A percentile compares a stretch with the other conserved stretches of the same genome.
Evolutionary conservation across 2,113 vertebrate species (phyloP).

Genomic region (Cynocephalus volans): DNA sequence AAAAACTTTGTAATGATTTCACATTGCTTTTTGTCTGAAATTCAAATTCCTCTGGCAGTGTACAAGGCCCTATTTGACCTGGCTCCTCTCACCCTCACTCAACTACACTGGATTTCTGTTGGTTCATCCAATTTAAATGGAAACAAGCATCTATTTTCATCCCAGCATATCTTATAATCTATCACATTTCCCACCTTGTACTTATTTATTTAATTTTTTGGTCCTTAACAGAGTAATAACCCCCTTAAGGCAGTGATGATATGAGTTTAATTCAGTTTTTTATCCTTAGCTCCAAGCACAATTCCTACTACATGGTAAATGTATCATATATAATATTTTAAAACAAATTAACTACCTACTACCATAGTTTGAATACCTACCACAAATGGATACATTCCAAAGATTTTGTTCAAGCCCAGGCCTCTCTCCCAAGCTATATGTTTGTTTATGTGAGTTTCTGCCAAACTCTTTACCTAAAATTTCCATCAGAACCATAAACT

Average conservation of each 20-base stretch:
- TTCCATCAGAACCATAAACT: neutral
- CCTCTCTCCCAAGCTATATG: neutral
- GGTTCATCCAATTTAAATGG: neutral
- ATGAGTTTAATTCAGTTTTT: neutral
- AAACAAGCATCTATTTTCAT: neutral
- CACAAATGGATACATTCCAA: neutral
- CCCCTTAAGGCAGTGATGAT: neutral
- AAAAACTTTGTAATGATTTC: neutral
- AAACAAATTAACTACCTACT: neutral
- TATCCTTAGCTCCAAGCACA: neutral
- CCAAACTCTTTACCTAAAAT: neutral
- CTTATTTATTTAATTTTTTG: neutral
- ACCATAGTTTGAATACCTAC: neutral
- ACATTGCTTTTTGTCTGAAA: neutral
- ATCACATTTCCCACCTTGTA: neutral
- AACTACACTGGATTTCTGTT: neutral
- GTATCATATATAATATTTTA: neutral
- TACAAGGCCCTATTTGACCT: neutral
- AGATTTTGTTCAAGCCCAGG: neutral
- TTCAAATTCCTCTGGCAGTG: neutral
- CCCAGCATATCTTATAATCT: neutral
- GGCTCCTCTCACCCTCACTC: rapidly evolving
- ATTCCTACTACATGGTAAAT: neutral
- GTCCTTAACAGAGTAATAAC: neutral
- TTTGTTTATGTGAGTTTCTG: neutral